phyloP scores from a whole-genome alignment of 2,113 vertebrate genomes.

The Elephantulus edwardii region DNA sequence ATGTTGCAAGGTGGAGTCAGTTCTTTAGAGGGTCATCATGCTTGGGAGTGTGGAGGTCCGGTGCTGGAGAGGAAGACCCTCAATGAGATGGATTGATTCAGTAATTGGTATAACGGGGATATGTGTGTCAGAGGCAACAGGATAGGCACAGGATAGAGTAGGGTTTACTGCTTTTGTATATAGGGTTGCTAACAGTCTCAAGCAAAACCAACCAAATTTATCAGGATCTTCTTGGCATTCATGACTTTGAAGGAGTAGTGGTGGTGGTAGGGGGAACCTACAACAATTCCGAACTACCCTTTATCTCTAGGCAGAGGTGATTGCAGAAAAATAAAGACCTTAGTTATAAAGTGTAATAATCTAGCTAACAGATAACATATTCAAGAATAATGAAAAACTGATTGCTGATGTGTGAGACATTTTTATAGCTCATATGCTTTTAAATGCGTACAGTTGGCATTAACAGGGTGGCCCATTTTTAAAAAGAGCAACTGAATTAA shows the following conservation, averaged over 20 bases:
- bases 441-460: slow-evolving; percentile 63
- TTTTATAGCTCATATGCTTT: slow-evolving; percentile 65
- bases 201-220: too few relatives aligned
- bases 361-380: slow-evolving; percentile 25
- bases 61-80: too few relatives aligned
- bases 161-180: too few relatives aligned
- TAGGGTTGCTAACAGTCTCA: too few relatives aligned
- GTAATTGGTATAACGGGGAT: too few relatives aligned
- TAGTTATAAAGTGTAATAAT: neutral
- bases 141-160: too few relatives aligned
- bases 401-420: slow-evolving; percentile 42
- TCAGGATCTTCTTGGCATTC: neutral
- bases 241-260: neutral
- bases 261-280: neutral
- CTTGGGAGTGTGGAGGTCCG: too few relatives aligned
- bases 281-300: neutral
- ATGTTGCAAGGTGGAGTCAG: too few relatives aligned
- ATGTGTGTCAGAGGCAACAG: too few relatives aligned
- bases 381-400: slow-evolving; percentile 57
- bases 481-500: slow-evolving; percentile 67
- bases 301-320: neutral
- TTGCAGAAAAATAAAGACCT: neutral
- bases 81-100: too few relatives aligned
- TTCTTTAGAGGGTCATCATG: too few relatives aligned
- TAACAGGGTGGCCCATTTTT: slow-evolving; percentile 66